Base-by-base conservation (phyloP, 1,140 invertebrate genomes). In the Drosophila sp. region DNA sequence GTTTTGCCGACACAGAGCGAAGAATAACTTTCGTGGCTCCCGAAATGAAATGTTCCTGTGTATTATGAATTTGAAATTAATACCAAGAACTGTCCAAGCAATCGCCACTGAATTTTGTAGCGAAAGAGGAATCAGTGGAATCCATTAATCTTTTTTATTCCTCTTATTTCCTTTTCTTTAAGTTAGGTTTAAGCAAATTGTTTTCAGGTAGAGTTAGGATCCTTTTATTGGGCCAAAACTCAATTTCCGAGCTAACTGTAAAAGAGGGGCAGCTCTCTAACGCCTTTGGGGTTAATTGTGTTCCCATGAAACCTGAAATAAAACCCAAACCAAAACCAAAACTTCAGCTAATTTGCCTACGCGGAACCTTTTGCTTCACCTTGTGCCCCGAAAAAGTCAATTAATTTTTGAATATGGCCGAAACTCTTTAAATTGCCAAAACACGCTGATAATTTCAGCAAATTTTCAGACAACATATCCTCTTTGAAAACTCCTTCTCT, bases 1-100 rank as follows among this genome's bases (percentile, higher is more conserved):
- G 11, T 73, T 64, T 75, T 70, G 76, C 80, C 78, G 80, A 56
- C 80, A 56, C 80, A 61, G 38, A 7, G 71, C n/a, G 36, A 43
- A 29, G n/a, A n/a, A n/a, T n/a, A 1, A 21, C 4, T 21, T 21
- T 21, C 34, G 59, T 14, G 62, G 80, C 80, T 76, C 72, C 70
- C 72, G 81, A 86, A 87, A 87, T 87, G 76, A 72, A 79, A 77
- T 81, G 72, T 48, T 78, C 36, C 43, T 67, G 76, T 67, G 38
- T 63, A 82, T 89, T 89, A 89, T 89, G 83, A 89, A 89, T 89
- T 83, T 77, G 79, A 89, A 89, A 89, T 87, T 89, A 87, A 89
- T 89, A 89, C 83, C 77, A 57, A 65, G 83, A 89, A 89, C 83
- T 89, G 83, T 89, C 83, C 79, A 89, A 89, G 83, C 83, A 89